Conservation (phyloP, 2,888 invertebrate genomes). For the Drosophila pullipes region DNA sequence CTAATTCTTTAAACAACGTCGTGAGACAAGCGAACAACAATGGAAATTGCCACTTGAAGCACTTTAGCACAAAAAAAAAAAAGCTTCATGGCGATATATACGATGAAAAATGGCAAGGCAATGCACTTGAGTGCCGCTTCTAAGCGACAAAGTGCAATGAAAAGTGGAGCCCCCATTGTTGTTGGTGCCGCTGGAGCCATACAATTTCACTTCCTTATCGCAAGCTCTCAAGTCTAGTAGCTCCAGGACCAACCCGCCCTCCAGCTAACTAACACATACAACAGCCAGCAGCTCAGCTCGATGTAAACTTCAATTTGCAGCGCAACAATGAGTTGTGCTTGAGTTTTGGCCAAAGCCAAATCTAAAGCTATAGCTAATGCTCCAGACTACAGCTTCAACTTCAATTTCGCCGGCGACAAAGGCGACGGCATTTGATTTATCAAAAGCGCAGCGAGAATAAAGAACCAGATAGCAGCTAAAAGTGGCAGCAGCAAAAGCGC, state of each 20-base stretch:
- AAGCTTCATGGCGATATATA: conserved; percentile 41
- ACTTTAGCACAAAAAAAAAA: conserved; percentile 27
- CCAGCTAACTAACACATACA: neutral
- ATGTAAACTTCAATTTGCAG: conserved; percentile 73
- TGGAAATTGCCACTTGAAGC: conserved; percentile 66
- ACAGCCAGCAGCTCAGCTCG: conserved; percentile 27
- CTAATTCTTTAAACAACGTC: conserved; percentile 53
- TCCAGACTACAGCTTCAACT: conserved; percentile 30
- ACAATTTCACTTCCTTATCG: conserved; percentile 76
- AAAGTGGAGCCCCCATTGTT: conserved; percentile 55
- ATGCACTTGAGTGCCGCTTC: conserved; percentile 64
- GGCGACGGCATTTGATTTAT: conserved; percentile 65
- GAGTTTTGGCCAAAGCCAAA: conserved; percentile 20
- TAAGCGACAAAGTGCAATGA: conserved; percentile 64
- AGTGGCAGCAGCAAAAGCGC: conserved; percentile 57
- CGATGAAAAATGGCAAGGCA: conserved; percentile 52
- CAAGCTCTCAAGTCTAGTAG: conserved; percentile 49
- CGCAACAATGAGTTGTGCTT: conserved; percentile 32
- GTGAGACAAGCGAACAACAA: conserved; percentile 52
- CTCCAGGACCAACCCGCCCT: neutral
- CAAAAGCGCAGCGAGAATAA: conserved; percentile 60
- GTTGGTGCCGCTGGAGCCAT: conserved; percentile 61
- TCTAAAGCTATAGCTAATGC: conserved; percentile 8
- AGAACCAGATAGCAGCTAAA: conserved; percentile 47
- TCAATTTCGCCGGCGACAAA: conserved; percentile 54